A percentile compares a stretch with the other conserved stretches of the same genome.
Conservation (phyloP, 2,113 vertebrate species). For the Cottus gobio region DNA sequence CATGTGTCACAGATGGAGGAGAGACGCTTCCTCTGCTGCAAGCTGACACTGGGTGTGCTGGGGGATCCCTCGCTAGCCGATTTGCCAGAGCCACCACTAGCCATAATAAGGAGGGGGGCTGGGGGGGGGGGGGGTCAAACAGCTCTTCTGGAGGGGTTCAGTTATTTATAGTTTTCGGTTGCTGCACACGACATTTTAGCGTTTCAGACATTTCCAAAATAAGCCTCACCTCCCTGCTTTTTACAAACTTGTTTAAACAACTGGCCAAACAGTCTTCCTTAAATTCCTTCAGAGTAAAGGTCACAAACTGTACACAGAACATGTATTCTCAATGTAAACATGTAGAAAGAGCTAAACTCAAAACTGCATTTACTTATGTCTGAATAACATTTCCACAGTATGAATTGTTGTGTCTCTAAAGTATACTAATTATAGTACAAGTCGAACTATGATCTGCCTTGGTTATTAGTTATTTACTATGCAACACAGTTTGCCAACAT, state of each 20-base stretch:
- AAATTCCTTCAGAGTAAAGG: constrained; percentile 78
- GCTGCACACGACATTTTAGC: constrained; percentile 61
- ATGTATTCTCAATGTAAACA: constrained; percentile 70
- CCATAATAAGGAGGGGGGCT: constrained; percentile 85
- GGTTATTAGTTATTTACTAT: constrained; percentile 30
- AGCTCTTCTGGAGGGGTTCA: constrained; percentile 51
- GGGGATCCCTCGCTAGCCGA: constrained; percentile 87
- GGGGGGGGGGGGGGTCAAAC: constrained; percentile 54
- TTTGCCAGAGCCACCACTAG: constrained; percentile 93
- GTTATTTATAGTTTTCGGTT: constrained; percentile 59
- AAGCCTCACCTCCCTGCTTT: constrained; percentile 25
- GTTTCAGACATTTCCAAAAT: constrained; percentile 69
- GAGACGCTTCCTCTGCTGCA: constrained; percentile 92
- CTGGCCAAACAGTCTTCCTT: constrained; percentile 80
- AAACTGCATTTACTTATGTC: constrained; percentile 39
- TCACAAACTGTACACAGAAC: constrained; percentile 52
- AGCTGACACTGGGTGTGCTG: constrained; percentile 77
- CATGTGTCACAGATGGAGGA: constrained; percentile 92
- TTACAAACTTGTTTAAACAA: constrained; percentile 54
- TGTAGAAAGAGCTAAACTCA: constrained; percentile 34
- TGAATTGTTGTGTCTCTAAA: background rate
- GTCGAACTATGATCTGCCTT: constrained; percentile 10
- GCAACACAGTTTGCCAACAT: constrained; percentile 29
- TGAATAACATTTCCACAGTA: constrained; percentile 25
- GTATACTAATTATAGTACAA: background rate